Percentiles rank a stretch among this genome's conserved stretches.
These are phyloP conservation scores for Erpobdella octoculata DNA, from an alignment of 2,888 invertebrate genomes.

Conservation along the genomic window DNA sequence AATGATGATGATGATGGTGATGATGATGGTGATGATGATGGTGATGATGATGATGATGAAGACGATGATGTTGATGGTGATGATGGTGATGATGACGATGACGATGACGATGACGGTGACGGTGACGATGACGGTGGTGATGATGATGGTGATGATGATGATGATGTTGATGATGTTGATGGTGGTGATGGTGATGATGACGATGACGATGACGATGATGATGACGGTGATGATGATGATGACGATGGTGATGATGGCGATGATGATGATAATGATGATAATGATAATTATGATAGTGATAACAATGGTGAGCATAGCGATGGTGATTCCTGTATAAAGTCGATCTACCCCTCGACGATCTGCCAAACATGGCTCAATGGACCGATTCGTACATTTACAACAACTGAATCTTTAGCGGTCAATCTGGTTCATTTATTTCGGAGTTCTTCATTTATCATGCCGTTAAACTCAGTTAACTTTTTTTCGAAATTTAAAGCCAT, in stretches of 20 bases:
- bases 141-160: constrained; percentile 23
- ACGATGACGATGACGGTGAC: constrained; percentile 16
- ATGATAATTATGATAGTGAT: background rate
- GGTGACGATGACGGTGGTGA: constrained; percentile 25
- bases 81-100: constrained; percentile 24
- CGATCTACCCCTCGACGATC: no score
- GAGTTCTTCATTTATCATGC: no score
- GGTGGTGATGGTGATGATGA: constrained; percentile 19
- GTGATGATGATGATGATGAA: constrained; percentile 17
- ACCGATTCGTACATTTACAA: no score
- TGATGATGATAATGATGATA: no score
- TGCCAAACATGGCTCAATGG: no score
- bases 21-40: constrained; percentile 12
- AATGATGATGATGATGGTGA: constrained; percentile 12
- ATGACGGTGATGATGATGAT: constrained; percentile 28
- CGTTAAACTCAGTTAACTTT: no score
- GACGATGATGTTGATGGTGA: constrained; percentile 10
- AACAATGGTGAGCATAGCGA: background rate
- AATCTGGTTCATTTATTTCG: no score
- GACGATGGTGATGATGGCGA: no score
- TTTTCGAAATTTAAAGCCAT: no score
- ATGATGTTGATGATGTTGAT: background rate
- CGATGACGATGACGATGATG: constrained; percentile 27
- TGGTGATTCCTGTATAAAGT: no score
- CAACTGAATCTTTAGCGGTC: no score